Evolutionary conservation across 2,888 invertebrate genomes (phyloP), one percentile per base, ranked within the genome.

Genomic region (Sphinx pinastri): DNA sequence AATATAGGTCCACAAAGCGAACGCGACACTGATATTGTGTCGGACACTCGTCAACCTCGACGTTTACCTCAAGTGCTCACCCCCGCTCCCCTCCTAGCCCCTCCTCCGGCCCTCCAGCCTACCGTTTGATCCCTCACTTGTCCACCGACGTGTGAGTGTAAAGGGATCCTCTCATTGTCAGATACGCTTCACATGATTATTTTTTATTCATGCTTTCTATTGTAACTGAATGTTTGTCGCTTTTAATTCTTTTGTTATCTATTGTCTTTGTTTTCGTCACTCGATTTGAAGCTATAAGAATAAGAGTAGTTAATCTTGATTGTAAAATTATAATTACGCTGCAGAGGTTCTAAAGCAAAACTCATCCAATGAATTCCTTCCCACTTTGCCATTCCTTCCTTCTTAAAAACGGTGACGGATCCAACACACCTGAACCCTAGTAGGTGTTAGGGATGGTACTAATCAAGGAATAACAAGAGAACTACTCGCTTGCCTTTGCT

Each of bases 121-220:
- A 47, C 19, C 63, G 63, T 63, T 63, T 63, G 63, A 63, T 63
- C 63, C 58, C 31, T 31, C 49, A 13, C 19, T 63, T 63, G 63
- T 63, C 63, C 63, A 49, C 63, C 63, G 63, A 63, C 63, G 63
- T 63, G 63, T 63, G 63, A 63, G 49, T 63, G 49, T 63, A 63
- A 63, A 63, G 63, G 57, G 63, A 63, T 63, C 63, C 13, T 10
- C 63, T 63, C 63, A 63, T 63, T 63, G 63, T 63, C 49, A 63
- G 49, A 63, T 63, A 63, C 63, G 63, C 63, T 63, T 63, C 49
- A 63, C 63, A 63, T 63, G 47, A 63, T 63, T 47, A 49, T 63
- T 63, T 63, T 63, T 47, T 63, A 47, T 63, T 49, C 47, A 49
- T 63, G 63, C 49, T 47, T 63, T 63, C 49, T 63, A 13, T 63